Evolutionary conservation across 2,113 vertebrate species (phyloP).

Genomic region (Amphilophus citrinellus): DNA sequence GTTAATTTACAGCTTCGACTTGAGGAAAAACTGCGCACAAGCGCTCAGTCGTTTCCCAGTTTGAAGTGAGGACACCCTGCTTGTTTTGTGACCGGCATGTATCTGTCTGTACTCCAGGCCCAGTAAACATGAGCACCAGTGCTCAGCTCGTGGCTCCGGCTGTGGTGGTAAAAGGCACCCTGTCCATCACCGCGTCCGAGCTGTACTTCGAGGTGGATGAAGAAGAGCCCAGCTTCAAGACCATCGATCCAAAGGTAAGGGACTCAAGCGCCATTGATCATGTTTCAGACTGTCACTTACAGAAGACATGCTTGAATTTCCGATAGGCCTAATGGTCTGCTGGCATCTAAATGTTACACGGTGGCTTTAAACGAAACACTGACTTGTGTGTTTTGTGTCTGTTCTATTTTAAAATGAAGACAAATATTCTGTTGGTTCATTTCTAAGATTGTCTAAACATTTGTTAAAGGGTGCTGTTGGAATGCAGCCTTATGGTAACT

Average conservation of each 20-base stretch:
- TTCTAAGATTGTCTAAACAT: not conserved
- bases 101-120: slow-evolving; percentile 83
- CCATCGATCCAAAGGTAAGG: slow-evolving; percentile 97
- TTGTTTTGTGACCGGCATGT: slow-evolving; percentile 16
- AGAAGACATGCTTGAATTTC: not conserved
- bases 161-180: slow-evolving; percentile 89
- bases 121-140: slow-evolving; percentile 90
- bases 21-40: not conserved
- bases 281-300: slow-evolving; percentile 8
- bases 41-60: not conserved
- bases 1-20: not conserved
- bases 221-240: slow-evolving; percentile 94
- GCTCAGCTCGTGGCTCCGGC: slow-evolving; percentile 95
- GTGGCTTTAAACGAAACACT: no score
- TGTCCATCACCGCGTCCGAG: slow-evolving; percentile 95
- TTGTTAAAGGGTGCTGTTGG: not conserved
- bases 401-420: not conserved
- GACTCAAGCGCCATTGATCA: slow-evolving; percentile 35
- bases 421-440: not conserved
- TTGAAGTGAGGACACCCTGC: not conserved
- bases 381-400: not conserved
- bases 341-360: slow-evolving; percentile 1
- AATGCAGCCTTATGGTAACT: no score
- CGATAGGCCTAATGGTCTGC: not conserved
- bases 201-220: slow-evolving; percentile 99